Conservation (phyloP, 2,888 invertebrate genomes). For the Drosophila neonasuta region DNA sequence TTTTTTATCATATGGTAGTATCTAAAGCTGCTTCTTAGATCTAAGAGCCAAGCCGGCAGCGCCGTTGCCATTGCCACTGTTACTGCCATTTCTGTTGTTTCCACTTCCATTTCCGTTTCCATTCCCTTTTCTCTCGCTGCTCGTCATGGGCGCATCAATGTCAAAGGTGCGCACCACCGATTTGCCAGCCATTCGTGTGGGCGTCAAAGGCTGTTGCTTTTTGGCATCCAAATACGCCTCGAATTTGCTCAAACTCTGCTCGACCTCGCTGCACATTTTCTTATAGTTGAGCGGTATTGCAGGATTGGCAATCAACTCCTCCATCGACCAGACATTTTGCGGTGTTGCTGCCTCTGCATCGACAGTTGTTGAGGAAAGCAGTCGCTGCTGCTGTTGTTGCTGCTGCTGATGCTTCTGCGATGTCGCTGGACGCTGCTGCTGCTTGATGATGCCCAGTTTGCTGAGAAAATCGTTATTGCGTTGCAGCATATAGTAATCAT, state of each 20-base stretch:
- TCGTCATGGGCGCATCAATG: slow-evolving; percentile 83
- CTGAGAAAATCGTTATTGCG: slow-evolving; percentile 46
- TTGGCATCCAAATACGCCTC: slow-evolving; percentile 79
- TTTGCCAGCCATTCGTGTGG: slow-evolving; percentile 5
- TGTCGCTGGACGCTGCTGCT: slow-evolving; percentile 15
- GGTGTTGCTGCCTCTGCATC: slow-evolving; percentile 29
- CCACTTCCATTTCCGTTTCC: slow-evolving; percentile 14
- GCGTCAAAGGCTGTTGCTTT: slow-evolving; percentile 34
- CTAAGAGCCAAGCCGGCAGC: slow-evolving; percentile 76
- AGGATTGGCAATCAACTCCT: slow-evolving; percentile 81
- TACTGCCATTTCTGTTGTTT: background rate
- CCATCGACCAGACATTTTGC: slow-evolving; percentile 81
- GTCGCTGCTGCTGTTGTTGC: slow-evolving; percentile 13
- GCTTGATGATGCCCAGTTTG: slow-evolving; percentile 61
- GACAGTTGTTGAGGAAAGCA: background rate
- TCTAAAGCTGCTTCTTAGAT: slow-evolving; percentile 64
- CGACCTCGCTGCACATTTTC: slow-evolving; percentile 81
- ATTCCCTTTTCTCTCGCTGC: background rate
- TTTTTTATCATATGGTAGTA: background rate
- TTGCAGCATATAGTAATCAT: slow-evolving; percentile 56
- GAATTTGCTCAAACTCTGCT: slow-evolving; percentile 80
- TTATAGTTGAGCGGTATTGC: slow-evolving; percentile 81
- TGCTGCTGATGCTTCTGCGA: slow-evolving; percentile 4
- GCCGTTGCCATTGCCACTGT: slow-evolving; percentile 26
- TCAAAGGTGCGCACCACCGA: slow-evolving; percentile 82